phyloP scores from a whole-genome alignment of 1,140 invertebrate species.

The Trachelipus rathkii region DNA sequence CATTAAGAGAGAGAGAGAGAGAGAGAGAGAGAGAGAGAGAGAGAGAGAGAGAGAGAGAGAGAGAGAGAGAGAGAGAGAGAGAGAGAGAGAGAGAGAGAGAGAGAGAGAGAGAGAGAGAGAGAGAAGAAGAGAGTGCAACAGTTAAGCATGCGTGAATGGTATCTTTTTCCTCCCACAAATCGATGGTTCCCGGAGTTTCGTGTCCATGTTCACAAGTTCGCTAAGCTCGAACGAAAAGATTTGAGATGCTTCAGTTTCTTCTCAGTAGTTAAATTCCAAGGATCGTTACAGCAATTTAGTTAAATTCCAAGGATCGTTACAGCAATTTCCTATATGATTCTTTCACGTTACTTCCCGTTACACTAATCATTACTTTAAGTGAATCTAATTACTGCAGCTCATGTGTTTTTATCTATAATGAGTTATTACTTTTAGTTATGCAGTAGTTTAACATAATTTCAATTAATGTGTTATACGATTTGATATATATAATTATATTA shows the following conservation, averaged over 20 bases:
- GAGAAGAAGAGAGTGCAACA: neutral
- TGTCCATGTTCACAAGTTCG: neutral
- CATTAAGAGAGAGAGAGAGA: too few relatives aligned
- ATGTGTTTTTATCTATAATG: neutral
- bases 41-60: neutral
- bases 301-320: neutral
- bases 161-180: neutral
- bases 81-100: conserved; percentile 3
- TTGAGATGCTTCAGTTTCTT: neutral
- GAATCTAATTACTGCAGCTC: neutral
- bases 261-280: neutral
- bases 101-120: neutral
- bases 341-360: neutral
- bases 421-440: neutral
- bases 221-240: neutral
- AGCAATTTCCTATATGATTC: neutral
- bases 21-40: neutral
- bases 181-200: neutral
- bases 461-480: too few relatives aligned
- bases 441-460: neutral
- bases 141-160: conserved; percentile 6
- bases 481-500: too few relatives aligned
- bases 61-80: neutral
- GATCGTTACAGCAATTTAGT: neutral
- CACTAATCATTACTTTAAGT: neutral